These are phyloP conservation scores for Pristionchus exspectatus DNA, from an alignment of 2,888 invertebrate species.

Conservation along the genomic window DNA sequence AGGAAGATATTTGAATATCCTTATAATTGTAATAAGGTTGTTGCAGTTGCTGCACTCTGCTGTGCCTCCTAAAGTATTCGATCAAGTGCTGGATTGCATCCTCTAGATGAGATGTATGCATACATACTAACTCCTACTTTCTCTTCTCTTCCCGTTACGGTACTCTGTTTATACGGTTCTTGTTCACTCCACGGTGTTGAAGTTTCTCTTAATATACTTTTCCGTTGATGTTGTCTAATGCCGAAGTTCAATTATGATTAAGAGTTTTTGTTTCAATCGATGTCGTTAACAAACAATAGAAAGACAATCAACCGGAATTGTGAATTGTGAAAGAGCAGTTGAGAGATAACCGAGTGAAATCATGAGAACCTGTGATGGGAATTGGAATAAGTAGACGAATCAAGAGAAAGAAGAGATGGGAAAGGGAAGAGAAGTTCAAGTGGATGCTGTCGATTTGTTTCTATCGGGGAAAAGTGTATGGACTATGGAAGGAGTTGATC, in stretches of 20 bases:
- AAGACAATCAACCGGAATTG: conserved; percentile 35
- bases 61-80: background rate
- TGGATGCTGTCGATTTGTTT: conserved; percentile 19
- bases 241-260: background rate
- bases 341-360: conserved; percentile 41
- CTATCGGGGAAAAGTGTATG: conserved; percentile 52
- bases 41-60: background rate
- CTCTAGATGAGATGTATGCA: background rate
- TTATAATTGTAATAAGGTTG: background rate
- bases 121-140: background rate
- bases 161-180: conserved; percentile 13
- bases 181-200: background rate
- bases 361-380: conserved; percentile 46
- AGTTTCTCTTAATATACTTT: background rate
- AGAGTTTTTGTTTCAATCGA: background rate
- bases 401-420: conserved; percentile 15
- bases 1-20: background rate
- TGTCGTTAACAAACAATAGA: background rate
- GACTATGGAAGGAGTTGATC: conserved; percentile 45
- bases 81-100: background rate
- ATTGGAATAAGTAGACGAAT: conserved; percentile 34
- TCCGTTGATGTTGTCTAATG: background rate
- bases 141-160: background rate
- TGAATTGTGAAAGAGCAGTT: conserved; percentile 37
- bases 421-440: conserved; percentile 27